Conservation (phyloP, 2,113 vertebrate species). For the Thunnus thynnus region DNA sequence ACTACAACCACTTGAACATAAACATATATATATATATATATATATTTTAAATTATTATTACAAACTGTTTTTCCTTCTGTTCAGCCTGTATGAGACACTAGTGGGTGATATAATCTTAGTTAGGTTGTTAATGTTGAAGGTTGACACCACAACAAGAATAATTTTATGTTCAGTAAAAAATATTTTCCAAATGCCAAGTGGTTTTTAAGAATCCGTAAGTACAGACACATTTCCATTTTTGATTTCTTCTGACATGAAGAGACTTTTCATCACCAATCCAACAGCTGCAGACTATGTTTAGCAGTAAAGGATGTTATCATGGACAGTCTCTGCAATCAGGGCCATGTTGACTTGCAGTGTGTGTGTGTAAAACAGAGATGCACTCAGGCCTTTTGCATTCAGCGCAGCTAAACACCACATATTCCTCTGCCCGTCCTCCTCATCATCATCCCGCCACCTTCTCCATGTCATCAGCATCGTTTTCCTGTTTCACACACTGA, state of each 20-base stretch:
- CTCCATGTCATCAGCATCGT: slow-evolving; percentile 1
- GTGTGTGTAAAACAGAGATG: neutral
- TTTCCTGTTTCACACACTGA: slow-evolving; percentile 31
- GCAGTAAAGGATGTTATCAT: slow-evolving; percentile 31
- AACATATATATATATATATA: no score
- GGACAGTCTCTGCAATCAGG: slow-evolving; percentile 40
- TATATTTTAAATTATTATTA: no score
- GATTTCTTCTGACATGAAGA: slow-evolving; percentile 11
- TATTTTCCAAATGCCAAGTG: neutral
- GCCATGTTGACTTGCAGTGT: slow-evolving; percentile 28
- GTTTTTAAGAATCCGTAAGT: neutral
- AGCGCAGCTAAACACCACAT: slow-evolving; percentile 10
- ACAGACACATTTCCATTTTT: neutral
- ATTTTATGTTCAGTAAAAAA: neutral
- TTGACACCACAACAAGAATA: neutral
- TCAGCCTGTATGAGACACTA: neutral
- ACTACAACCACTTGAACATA: no score
- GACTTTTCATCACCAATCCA: slow-evolving; percentile 14
- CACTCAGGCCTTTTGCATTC: neutral
- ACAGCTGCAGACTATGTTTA: neutral
- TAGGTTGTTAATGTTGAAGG: neutral
- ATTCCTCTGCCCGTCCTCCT: slow-evolving; percentile 16
- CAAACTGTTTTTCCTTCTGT: no score
- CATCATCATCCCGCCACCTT: slow-evolving; percentile 26
- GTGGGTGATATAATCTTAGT: neutral